Evolutionary conservation across 2,113 vertebrate genomes (phyloP).

Genomic region (Gracilinanus agilis): DNA sequence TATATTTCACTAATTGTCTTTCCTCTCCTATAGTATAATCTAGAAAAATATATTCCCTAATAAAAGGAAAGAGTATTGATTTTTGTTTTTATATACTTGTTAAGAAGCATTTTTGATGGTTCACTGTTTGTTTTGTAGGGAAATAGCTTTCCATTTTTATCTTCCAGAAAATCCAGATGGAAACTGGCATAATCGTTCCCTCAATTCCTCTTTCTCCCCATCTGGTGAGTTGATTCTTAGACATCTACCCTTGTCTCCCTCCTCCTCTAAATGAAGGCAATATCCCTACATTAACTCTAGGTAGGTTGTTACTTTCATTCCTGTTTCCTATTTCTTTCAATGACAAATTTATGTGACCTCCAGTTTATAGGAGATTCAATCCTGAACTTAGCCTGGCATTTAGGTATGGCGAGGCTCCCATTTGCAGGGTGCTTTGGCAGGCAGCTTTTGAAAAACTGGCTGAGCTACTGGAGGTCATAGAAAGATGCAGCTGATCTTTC

Average conservation of each 20-base stretch:
- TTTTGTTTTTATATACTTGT: not conserved
- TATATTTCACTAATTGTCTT: not conserved
- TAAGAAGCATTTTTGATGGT: not conserved
- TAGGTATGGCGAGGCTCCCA: not conserved
- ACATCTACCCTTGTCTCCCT: not conserved
- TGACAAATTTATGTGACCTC: not conserved
- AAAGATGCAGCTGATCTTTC: not conserved
- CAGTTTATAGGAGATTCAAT: not conserved
- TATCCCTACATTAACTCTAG: not conserved
- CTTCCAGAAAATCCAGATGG: not conserved
- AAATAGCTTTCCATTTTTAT: not conserved
- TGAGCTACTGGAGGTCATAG: not conserved
- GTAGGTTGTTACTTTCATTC: not conserved
- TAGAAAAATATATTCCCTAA: not conserved
- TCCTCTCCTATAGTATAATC: not conserved
- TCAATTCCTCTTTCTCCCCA: not conserved
- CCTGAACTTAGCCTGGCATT: not conserved
- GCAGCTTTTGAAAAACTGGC: not conserved
- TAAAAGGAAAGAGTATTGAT: not conserved
- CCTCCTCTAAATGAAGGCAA: not conserved
- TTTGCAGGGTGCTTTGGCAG: not conserved
- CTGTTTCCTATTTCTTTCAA: not conserved
- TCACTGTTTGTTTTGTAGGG: not conserved
- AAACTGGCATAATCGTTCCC: not conserved
- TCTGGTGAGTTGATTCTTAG: not conserved